Evolutionary conservation across 2,888 invertebrate genomes (phyloP), one percentile per base, ranked within the genome.

Genomic region (Druceiella hillmani): DNA sequence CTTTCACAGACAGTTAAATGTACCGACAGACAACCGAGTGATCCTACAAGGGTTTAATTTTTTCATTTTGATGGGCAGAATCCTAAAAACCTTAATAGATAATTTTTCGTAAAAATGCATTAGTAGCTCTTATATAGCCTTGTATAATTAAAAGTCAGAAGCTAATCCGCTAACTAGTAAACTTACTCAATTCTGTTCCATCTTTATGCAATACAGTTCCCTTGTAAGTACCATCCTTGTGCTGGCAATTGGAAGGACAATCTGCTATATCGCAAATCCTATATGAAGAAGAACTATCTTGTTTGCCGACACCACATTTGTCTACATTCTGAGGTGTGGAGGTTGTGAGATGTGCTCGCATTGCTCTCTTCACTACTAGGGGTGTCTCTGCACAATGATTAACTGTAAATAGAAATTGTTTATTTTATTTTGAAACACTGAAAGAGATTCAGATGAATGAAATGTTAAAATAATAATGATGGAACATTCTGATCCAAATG

Each of bases 151-250:
- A 37, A 14, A 13, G n/a, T n/a, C 9, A 17, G 14, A 14, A 27
- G 22, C 6, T 10, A 25, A 12, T 37, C 9, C 27, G n/a, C 3
- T 3, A 7, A 7, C 10, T n/a, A 25, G 10, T 3, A 41, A 55
- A 51, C 61, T 60, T 4, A 71, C 69, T 59, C 4, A 71, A 64
- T 36, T 69, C 66, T 0, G 71, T 66, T 39, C 69, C 71, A 39
- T 71, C 71, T 35, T 58, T 58, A 38, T 71, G 71, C 34, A 60
- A 33, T 4, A 68, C 66, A 2, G 58, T 48, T 26, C 69, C 68
- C 12, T 64, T 52, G 53, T 72, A 72, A 2, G 69, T 66, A 46
- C 70, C 71, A 51, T 68, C 67, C 6, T 47, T 45, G 43, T 53
- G 54, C 17, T 46, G 51, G 41, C 55, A 49, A 43, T 22, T 31